These are phyloP conservation scores for Meloidogyne floridensis DNA, from an alignment of 1,140 invertebrate genomes.

Conservation along the genomic window DNA sequence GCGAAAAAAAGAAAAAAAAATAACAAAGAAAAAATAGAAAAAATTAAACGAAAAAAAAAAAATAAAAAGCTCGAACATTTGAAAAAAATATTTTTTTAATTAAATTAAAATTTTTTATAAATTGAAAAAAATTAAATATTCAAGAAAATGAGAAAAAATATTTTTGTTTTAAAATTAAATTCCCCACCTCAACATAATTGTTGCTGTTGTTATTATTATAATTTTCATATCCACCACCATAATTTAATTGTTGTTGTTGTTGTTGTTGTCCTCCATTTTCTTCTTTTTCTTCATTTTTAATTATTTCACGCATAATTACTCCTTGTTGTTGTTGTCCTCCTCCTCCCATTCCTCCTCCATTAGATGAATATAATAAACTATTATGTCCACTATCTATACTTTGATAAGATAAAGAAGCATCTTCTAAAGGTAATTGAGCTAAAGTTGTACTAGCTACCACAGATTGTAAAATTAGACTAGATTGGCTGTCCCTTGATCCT, in stretches of 20 bases:
- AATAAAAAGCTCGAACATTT: no score
- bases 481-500: slow-evolving; percentile 19
- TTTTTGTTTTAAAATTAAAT: not conserved
- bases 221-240: not conserved
- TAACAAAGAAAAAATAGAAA: no score
- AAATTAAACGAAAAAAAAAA: no score
- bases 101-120: no score
- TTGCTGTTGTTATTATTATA: not conserved
- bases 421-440: not conserved
- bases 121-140: no score
- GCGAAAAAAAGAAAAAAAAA: no score
- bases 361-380: not conserved
- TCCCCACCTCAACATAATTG: not conserved
- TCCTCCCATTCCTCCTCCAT: not conserved
- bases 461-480: slow-evolving; percentile 17
- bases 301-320: not conserved
- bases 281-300: not conserved
- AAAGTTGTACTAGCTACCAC: not conserved
- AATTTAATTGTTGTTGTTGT: not conserved
- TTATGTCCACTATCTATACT: not conserved
- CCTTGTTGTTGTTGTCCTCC: not conserved
- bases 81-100: no score
- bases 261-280: not conserved
- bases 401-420: not conserved
- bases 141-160: no score